A percentile compares a stretch with the other conserved stretches of the same genome.
Evolutionary conservation across 2,113 vertebrate genomes (phyloP).

Genomic region (Ailuropoda melanoleuca): DNA sequence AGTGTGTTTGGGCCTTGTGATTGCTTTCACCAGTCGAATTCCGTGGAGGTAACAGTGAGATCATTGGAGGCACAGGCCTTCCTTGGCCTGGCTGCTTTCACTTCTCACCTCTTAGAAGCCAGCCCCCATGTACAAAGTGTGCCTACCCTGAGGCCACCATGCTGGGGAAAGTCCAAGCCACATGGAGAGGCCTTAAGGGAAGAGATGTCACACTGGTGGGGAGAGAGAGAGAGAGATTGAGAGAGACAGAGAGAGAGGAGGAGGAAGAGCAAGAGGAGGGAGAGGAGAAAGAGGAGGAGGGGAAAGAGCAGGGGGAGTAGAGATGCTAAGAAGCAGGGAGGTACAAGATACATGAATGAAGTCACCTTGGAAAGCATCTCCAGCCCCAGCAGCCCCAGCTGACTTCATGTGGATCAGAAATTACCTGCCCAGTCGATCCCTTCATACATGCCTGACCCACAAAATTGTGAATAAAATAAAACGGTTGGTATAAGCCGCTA

Average conservation of each 20-base stretch:
- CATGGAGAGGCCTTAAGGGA: neutral
- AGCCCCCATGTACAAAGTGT: neutral
- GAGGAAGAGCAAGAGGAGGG: neutral
- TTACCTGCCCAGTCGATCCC: neutral
- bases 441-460: neutral
- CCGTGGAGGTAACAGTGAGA: neutral
- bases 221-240: neutral
- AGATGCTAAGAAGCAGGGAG: neutral
- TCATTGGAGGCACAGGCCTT: neutral
- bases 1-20: neutral
- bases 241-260: neutral
- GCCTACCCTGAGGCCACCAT: neutral
- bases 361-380: neutral
- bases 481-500: neutral
- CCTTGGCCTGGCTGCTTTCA: neutral
- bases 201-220: neutral
- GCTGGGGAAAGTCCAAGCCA: neutral
- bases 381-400: neutral
- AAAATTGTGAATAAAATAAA: neutral
- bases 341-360: neutral
- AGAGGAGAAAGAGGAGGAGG: neutral
- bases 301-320: too few species aligned
- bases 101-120: neutral
- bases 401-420: neutral
- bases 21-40: neutral